Percentiles rank a stretch among this genome's conserved stretches.
phyloP scores from a whole-genome alignment of 2,797 vertebrate species.

The Poecilia velifera region DNA sequence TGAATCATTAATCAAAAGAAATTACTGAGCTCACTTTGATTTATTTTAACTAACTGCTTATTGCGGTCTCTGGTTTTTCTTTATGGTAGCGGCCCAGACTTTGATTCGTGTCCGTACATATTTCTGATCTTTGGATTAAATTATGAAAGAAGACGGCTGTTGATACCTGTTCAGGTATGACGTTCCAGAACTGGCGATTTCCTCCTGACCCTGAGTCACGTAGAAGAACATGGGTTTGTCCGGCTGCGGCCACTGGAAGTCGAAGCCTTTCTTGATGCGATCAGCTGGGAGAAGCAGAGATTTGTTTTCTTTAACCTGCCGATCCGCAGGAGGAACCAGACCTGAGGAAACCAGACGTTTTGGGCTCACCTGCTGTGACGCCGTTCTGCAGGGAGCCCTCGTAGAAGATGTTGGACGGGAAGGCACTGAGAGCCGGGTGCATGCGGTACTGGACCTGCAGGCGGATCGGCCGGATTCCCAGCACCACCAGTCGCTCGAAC shows the following conservation, averaged over 20 bases:
- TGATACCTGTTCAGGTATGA: slow-evolving; percentile 97
- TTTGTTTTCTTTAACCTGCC: background rate
- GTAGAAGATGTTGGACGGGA: slow-evolving; percentile 99
- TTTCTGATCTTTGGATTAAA: slow-evolving; percentile 6
- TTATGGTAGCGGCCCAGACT: background rate
- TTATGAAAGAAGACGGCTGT: background rate
- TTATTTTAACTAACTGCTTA: too few species aligned
- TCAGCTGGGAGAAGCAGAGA: slow-evolving; percentile 81
- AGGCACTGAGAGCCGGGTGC: slow-evolving; percentile 97
- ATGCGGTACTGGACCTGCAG: slow-evolving; percentile 99
- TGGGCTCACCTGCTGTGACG: slow-evolving; percentile 87
- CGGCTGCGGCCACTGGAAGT: slow-evolving; percentile 99
- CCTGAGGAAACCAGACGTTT: slow-evolving; percentile 14
- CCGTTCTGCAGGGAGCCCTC: slow-evolving; percentile 98
- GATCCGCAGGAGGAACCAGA: slow-evolving; percentile 1
- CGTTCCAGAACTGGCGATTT: slow-evolving; percentile 98
- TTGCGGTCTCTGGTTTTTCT: too few species aligned
- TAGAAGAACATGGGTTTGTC: slow-evolving; percentile 99
- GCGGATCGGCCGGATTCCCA: slow-evolving; percentile 97
- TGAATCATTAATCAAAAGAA: too few species aligned
- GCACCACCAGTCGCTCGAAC: slow-evolving; percentile 95
- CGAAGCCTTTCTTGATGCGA: slow-evolving; percentile 98
- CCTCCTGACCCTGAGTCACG: slow-evolving; percentile 97
- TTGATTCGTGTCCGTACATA: background rate
- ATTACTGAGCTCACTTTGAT: too few species aligned